A percentile compares a stretch with the other conserved stretches of the same genome.
Evolutionary conservation across 2,797 vertebrate genomes (phyloP).

Genomic region (Carcharodon carcharias): DNA sequence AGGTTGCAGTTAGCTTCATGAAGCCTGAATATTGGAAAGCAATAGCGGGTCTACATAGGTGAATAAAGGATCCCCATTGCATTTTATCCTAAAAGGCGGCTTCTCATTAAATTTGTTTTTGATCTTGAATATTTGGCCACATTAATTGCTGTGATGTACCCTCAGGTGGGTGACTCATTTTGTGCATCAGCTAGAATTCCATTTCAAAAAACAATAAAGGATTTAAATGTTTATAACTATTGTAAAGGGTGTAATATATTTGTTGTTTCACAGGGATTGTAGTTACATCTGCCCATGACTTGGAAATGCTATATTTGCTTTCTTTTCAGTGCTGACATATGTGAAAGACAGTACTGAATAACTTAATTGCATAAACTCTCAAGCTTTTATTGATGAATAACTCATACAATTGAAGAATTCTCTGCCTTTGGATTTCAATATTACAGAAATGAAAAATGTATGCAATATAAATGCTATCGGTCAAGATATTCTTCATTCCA

Average conservation of each 20-base stretch:
- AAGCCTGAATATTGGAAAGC: neutral
- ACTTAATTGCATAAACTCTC: slow-evolving; percentile 19
- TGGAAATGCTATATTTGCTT: neutral
- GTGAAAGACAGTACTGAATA: neutral
- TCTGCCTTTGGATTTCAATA: neutral
- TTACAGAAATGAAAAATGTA: slow-evolving; percentile 33
- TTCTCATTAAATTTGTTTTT: neutral
- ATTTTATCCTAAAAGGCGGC: neutral
- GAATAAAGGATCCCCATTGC: neutral
- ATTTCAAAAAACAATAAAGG: neutral
- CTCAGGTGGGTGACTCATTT: neutral
- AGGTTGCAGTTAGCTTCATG: neutral
- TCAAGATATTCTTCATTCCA: slow-evolving; percentile 24
- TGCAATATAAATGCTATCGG: slow-evolving; percentile 26
- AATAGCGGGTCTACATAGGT: no score
- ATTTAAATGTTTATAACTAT: slow-evolving; percentile 24
- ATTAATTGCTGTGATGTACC: neutral
- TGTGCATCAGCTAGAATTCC: neutral
- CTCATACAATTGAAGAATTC: neutral
- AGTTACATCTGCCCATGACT: neutral
- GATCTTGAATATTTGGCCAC: neutral
- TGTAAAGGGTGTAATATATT: neutral
- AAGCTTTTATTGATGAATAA: slow-evolving; percentile 33
- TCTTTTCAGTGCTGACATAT: neutral
- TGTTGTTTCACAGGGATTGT: neutral